phyloP scores from a whole-genome alignment of 2,888 invertebrate species.

The Agrotis segetum region DNA sequence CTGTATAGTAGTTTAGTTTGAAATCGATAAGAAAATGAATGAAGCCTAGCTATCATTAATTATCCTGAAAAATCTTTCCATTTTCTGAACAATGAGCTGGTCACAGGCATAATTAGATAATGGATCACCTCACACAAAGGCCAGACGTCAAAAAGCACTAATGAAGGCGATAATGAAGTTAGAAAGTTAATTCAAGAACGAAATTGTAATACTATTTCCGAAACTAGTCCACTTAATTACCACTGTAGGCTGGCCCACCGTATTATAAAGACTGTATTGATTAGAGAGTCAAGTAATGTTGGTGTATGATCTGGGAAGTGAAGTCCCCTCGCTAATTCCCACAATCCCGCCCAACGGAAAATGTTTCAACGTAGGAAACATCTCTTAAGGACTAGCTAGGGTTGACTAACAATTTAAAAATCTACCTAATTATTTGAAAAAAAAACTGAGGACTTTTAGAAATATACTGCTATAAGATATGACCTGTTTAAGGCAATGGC shows the following conservation, averaged over 20 bases:
- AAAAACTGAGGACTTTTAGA: neutral
- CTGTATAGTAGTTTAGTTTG: too few relatives aligned
- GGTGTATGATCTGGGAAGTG: constrained; percentile 23
- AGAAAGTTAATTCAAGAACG: constrained; percentile 19
- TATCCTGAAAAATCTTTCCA: neutral
- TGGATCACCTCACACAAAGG: neutral
- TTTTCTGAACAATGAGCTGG: neutral
- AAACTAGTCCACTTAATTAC: constrained; percentile 39
- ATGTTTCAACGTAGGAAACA: constrained; percentile 48
- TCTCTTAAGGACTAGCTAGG: constrained; percentile 37
- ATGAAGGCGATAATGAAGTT: constrained; percentile 8
- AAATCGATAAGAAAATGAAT: neutral
- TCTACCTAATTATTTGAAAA: too few relatives aligned
- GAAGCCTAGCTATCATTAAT: neutral
- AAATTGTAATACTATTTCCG: constrained; percentile 31
- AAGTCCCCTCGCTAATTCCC: constrained; percentile 5
- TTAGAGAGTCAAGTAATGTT: constrained; percentile 10
- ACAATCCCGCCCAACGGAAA: constrained; percentile 32
- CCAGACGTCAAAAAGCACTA: neutral
- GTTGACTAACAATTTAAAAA: constrained; percentile 19
- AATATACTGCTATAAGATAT: too few relatives aligned
- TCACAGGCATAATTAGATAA: constrained; percentile 1
- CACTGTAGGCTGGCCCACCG: constrained; percentile 24
- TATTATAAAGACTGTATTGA: neutral
- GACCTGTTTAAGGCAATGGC: too few relatives aligned